Percentiles rank a stretch among this genome's conserved stretches.
Evolutionary conservation across 2,797 vertebrate genomes (phyloP).

Genomic region (Typhlichthys eigenmanni): DNA sequence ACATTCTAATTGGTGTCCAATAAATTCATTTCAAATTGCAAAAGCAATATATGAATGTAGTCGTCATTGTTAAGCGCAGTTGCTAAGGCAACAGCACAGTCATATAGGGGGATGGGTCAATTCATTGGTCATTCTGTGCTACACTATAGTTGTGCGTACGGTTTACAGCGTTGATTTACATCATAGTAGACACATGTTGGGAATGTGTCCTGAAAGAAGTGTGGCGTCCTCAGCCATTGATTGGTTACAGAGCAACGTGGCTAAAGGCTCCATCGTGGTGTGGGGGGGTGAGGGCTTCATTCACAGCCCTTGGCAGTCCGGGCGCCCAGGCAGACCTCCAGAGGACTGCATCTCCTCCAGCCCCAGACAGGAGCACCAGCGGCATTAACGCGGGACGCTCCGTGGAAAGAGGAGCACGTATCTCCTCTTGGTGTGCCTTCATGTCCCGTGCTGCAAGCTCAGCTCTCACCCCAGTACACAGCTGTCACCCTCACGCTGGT

Average conservation of each 20-base stretch:
- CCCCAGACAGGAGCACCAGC: no score
- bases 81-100: constrained; percentile 67
- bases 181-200: constrained; percentile 24
- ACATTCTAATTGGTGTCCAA: constrained; percentile 24
- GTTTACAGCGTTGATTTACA: constrained; percentile 28
- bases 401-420: no score
- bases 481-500: constrained; percentile 6
- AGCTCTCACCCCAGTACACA: constrained; percentile 1
- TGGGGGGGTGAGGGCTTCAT: constrained; percentile 9
- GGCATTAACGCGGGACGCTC: no score
- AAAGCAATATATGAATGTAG: constrained; percentile 52
- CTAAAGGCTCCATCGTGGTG: constrained; percentile 32
- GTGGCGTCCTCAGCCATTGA: constrained; percentile 54
- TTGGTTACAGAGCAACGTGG: constrained; percentile 48
- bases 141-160: constrained; percentile 48
- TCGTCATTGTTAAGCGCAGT: constrained; percentile 43
- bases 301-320: constrained; percentile 1
- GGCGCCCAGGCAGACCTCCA: constrained; percentile 15
- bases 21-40: constrained; percentile 35
- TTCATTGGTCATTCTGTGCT: constrained; percentile 35
- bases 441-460: background rate
- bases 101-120: constrained; percentile 45
- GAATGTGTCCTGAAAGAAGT: constrained; percentile 36
- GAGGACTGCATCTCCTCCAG: constrained; percentile 1
- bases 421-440: constrained; percentile 7